phyloP scores from a whole-genome alignment of 1,140 invertebrate genomes.

The Anagrus nilaparvatae region DNA sequence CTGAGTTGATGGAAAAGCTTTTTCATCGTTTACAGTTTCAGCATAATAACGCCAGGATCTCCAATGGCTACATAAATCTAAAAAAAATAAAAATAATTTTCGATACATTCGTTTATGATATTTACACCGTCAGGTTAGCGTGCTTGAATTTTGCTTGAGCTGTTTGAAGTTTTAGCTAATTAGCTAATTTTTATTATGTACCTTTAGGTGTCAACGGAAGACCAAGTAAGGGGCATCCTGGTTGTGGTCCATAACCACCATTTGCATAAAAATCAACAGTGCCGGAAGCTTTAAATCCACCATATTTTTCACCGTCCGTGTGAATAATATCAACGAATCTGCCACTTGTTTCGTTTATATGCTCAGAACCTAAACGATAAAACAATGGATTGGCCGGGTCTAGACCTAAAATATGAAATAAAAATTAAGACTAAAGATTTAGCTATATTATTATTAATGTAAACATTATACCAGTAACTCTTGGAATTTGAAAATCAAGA shows the following conservation, averaged over 20 bases:
- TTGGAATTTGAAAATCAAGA: constrained; percentile 23
- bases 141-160: too few relatives aligned
- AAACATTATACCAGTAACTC: constrained; percentile 31
- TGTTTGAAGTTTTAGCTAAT: too few relatives aligned
- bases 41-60: constrained; percentile 51
- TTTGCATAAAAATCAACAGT: constrained; percentile 62
- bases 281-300: constrained; percentile 36
- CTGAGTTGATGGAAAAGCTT: not conserved
- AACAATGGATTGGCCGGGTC: constrained; percentile 42
- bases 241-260: constrained; percentile 49
- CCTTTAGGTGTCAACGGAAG: constrained; percentile 9
- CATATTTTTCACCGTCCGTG: constrained; percentile 46
- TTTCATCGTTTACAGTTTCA: constrained; percentile 40
- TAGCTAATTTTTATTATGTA: constrained; percentile 12
- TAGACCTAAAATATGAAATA: constrained; percentile 36
- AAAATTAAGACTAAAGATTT: too few relatives aligned
- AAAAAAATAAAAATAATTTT: not conserved
- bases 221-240: constrained; percentile 46
- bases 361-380: constrained; percentile 31
- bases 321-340: constrained; percentile 51
- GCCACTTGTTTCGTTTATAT: constrained; percentile 24
- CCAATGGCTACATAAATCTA: constrained; percentile 56
- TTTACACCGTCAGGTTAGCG: not conserved
- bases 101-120: not conserved
- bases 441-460: too few relatives aligned